Evolutionary conservation across 30 jellyfish, hydroid and myxozoan genomes (phyloP), one percentile per base, ranked within the genome.

Genomic region (Mastigias papua): DNA sequence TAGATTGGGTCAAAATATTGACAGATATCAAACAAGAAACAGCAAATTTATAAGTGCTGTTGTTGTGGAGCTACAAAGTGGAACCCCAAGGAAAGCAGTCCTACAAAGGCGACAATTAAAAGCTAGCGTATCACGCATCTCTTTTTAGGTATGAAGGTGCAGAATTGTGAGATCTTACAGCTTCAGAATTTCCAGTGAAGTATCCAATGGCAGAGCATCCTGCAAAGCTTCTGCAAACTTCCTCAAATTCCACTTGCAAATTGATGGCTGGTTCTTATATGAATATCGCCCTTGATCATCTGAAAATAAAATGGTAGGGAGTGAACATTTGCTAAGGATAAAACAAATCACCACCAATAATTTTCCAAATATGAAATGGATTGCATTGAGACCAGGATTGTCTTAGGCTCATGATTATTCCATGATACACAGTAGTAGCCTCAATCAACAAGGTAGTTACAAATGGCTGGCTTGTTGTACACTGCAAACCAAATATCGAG

Each of bases 261-360:
- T 90, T 37, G 93, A 89, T 0, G 99, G 99, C 71, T 95, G 99
- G 64, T 95, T 95, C 62, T 86, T 88, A 63, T 95, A 95, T 3
- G 98, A 74, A 66, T 95, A 95, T 26, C 99, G 92, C 42, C 98
- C 99, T 68, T 90, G 97, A 88, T 90, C 94, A 70, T 95, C 99
- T 95, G 51, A 15, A 61, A 86, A 51, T 5, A 51, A 51, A 46
- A 6, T 6, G 16, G 16, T 51, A 21, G 25, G 25, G 25, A 51
- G 23, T 51, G 67, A 21, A 17, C 4, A 1, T 21, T 5, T 51
- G 67, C 67, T 10, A 17, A 16, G 17, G 16, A 51, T 17, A 10
- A 21, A 51, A 51, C 23, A 9, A 10, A 21, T 46, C 60, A 46
- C 13, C 13, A 16, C 16, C 60, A 6, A 8, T 6, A 46, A 46